Evolutionary conservation across 1,140 invertebrate species (phyloP).

Genomic region (Sminthurinus signatus): DNA sequence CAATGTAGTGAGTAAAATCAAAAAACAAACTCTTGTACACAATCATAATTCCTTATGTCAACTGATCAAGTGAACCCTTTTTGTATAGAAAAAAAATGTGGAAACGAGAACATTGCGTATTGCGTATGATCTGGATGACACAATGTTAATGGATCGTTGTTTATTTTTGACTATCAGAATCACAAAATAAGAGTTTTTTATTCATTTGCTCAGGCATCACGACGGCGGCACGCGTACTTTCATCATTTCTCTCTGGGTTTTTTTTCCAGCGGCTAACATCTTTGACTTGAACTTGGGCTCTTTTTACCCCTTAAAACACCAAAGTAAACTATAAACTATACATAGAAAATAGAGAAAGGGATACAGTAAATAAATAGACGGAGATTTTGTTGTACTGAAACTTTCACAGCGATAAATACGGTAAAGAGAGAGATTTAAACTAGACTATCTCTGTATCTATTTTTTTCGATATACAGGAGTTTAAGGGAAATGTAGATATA

Average conservation of each 20-base stretch:
- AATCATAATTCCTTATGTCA: slow-evolving; percentile 33
- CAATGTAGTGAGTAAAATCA: too few relatives aligned
- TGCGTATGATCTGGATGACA: slow-evolving; percentile 18
- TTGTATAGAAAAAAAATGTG: not conserved
- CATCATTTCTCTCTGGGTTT: not conserved
- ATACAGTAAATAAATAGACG: slow-evolving; percentile 2
- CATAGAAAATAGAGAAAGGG: not conserved
- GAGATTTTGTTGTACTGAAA: too few relatives aligned
- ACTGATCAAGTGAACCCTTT: slow-evolving; percentile 37
- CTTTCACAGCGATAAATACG: too few relatives aligned
- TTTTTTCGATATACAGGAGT: too few relatives aligned
- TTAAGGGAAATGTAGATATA: too few relatives aligned
- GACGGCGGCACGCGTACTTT: slow-evolving; percentile 5
- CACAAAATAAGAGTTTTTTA: not conserved
- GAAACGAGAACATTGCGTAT: not conserved
- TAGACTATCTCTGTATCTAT: too few relatives aligned
- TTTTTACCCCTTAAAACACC: too few relatives aligned
- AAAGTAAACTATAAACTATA: not conserved
- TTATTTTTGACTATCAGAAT: slow-evolving; percentile 9
- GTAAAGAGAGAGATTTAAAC: too few relatives aligned
- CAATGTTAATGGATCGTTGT: slow-evolving; percentile 25
- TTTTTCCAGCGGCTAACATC: not conserved
- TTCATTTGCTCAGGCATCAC: slow-evolving; percentile 9
- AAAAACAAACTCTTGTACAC: slow-evolving; percentile 4
- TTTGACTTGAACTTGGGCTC: slow-evolving; percentile 9